phyloP scores from a whole-genome alignment of 2,113 vertebrate species.

The Ardeotis arabs region DNA sequence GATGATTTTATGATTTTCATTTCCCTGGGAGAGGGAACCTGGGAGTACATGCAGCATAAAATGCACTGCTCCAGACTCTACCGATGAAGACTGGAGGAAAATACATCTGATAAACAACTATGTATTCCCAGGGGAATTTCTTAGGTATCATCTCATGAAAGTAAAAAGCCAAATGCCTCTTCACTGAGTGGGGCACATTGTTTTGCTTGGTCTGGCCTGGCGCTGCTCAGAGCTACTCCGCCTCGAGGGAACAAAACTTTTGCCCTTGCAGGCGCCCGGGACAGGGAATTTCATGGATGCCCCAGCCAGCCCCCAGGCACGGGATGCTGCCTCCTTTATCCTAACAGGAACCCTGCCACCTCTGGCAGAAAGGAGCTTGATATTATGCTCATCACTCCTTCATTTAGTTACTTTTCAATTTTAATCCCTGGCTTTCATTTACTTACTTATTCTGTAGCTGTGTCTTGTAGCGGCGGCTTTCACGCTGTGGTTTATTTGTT shows the following conservation, averaged over 20 bases:
- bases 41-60: fast-evolving
- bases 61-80: neutral
- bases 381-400: neutral
- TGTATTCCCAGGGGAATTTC: neutral
- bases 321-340: neutral
- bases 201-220: neutral
- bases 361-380: neutral
- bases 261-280: fast-evolving
- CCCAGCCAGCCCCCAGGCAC: neutral
- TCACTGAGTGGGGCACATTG: too few species aligned
- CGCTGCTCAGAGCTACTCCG: fast-evolving
- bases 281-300: neutral
- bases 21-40: neutral
- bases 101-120: neutral
- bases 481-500: neutral
- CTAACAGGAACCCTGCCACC: neutral
- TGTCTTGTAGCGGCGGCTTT: fast-evolving
- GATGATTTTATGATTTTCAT: neutral
- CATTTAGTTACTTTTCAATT: neutral
- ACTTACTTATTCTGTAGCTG: neutral
- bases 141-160: neutral
- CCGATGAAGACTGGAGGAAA: neutral
- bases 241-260: neutral
- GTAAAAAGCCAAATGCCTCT: neutral
- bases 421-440: neutral